These are phyloP conservation scores for Ondatra zibethicus DNA, from an alignment of 2,113 vertebrate genomes.

Conservation along the genomic window DNA sequence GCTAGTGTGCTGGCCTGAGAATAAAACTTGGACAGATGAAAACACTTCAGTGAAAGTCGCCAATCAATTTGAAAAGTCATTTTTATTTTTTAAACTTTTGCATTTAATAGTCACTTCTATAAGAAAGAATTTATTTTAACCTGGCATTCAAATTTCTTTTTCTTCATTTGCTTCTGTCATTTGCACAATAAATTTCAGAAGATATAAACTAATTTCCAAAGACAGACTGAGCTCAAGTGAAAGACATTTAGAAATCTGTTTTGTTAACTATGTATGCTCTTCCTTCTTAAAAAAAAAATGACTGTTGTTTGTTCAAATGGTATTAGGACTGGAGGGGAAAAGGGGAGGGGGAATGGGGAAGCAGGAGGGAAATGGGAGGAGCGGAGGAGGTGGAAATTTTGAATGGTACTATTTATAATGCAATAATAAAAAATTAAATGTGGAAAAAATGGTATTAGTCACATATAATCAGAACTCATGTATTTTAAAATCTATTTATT, in stretches of 20 bases:
- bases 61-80: neutral
- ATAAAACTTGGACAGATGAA: neutral
- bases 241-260: constrained; percentile 40
- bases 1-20: neutral
- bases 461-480: neutral
- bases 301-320: constrained; percentile 60
- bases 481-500: neutral
- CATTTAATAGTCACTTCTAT: constrained; percentile 18
- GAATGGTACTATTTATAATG: too few relatives aligned
- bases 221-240: neutral
- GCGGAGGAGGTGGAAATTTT: too few relatives aligned
- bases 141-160: neutral
- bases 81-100: neutral
- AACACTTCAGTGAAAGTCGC: neutral
- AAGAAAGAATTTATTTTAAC: constrained; percentile 32
- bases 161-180: neutral
- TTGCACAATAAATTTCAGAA: constrained; percentile 46
- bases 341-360: too few relatives aligned
- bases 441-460: constrained; percentile 18
- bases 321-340: too few relatives aligned
- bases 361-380: too few relatives aligned
- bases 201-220: constrained; percentile 56
- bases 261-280: neutral
- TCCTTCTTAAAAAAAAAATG: constrained; percentile 41
- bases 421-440: too few relatives aligned